These are phyloP conservation scores for Aldrovandia affinis DNA, from an alignment of 2,797 vertebrate species.

Conservation along the genomic window DNA sequence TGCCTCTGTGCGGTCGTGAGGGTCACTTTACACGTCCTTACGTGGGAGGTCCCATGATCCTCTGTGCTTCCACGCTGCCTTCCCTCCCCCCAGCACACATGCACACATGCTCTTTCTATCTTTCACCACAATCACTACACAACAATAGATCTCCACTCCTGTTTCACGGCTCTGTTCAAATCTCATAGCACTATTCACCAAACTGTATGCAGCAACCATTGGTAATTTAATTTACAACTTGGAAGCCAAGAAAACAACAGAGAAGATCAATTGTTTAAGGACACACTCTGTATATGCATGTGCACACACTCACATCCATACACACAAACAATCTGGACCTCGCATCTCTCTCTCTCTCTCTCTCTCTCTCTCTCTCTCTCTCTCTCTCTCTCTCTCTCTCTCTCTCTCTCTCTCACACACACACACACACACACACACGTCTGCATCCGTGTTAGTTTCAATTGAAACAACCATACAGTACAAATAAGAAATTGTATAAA, in stretches of 20 bases:
- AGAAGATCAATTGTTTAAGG: not conserved
- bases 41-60: conserved; percentile 22
- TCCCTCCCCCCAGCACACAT: not conserved
- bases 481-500: conserved; percentile 76
- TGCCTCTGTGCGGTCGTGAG: not conserved
- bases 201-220: too few species aligned
- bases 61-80: conserved; percentile 10
- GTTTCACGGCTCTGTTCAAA: conserved; percentile 6
- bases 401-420: not conserved
- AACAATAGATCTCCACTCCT: conserved; percentile 36
- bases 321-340: not conserved
- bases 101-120: not conserved
- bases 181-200: not conserved
- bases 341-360: conserved; percentile 27
- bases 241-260: not conserved
- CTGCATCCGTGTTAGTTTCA: conserved; percentile 80
- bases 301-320: not conserved
- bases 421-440: conserved; percentile 34
- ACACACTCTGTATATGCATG: not conserved
- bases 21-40: conserved; percentile 10
- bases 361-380: conserved; percentile 33
- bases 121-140: conserved; percentile 20
- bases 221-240: not conserved
- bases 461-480: conserved; percentile 61
- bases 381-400: conserved; percentile 37